These are phyloP conservation scores for Panagrolaimus sp. DNA, from an alignment of 1,140 invertebrate genomes.

Conservation along the genomic window DNA sequence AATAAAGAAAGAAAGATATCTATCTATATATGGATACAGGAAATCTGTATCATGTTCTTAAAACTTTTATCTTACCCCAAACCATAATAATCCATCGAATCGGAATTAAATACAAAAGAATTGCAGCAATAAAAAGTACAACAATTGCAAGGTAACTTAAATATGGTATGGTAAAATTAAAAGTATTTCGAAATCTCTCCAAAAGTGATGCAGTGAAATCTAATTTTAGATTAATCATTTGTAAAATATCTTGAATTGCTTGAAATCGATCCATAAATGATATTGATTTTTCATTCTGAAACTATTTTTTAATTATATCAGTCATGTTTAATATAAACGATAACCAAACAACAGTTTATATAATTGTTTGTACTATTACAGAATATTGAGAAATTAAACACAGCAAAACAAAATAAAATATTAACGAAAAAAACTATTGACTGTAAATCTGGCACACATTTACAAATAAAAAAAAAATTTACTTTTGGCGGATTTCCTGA, in stretches of 20 bases:
- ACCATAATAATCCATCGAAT: constrained; percentile 80
- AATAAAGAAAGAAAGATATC: constrained; percentile 15
- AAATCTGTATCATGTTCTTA: not conserved
- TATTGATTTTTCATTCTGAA: no score
- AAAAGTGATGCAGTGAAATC: constrained; percentile 48
- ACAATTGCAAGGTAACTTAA: constrained; percentile 81
- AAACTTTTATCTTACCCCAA: constrained; percentile 69
- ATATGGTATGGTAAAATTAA: constrained; percentile 95
- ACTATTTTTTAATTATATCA: no score
- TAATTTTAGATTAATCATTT: constrained; percentile 39
- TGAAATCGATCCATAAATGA: not conserved
- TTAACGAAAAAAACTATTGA: no score
- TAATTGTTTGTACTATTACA: not conserved
- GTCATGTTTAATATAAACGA: no score
- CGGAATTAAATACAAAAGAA: constrained; percentile 83
- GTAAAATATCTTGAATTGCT: constrained; percentile 45
- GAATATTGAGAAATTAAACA: not conserved
- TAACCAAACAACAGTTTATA: no score
- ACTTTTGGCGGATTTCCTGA: no score
- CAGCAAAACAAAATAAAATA: not conserved
- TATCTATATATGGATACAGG: no score
- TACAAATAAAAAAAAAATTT: no score
- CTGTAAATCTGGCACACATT: no score
- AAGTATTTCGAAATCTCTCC: constrained; percentile 64
- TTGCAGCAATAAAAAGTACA: constrained; percentile 59